Evolutionary conservation across 2,888 invertebrate species (phyloP).

Genomic region (Eupsilia transversa): DNA sequence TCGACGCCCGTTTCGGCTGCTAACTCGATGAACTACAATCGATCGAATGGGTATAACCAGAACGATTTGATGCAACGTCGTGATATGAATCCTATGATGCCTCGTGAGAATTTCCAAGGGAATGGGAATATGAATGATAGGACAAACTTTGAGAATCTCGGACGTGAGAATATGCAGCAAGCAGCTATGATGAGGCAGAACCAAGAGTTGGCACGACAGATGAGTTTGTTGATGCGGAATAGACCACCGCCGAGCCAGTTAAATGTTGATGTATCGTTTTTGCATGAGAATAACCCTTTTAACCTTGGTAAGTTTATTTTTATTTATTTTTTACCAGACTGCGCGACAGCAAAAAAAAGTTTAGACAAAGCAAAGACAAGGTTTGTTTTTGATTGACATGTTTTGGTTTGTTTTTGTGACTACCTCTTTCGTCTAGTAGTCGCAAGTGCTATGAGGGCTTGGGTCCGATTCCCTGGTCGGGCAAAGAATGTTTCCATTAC

Average conservation of each 20-base stretch:
- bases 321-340: background rate
- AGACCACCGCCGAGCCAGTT: conserved; percentile 85
- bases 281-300: conserved; percentile 86
- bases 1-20: conserved; percentile 73
- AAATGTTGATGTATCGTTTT: conserved; percentile 86
- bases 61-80: conserved; percentile 83
- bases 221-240: conserved; percentile 85
- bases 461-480: background rate
- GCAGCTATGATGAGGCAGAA: conserved; percentile 82
- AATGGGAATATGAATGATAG: conserved; percentile 77
- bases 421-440: accelerated
- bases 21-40: conserved; percentile 78
- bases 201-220: conserved; percentile 86
- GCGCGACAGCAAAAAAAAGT: background rate
- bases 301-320: conserved; percentile 81
- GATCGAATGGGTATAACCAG: conserved; percentile 82
- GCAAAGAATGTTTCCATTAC: too few relatives aligned
- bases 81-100: conserved; percentile 80
- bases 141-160: conserved; percentile 78
- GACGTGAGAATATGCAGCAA: conserved; percentile 81
- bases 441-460: too few relatives aligned
- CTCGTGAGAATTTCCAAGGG: conserved; percentile 77
- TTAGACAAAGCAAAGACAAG: too few relatives aligned
- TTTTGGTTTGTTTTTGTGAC: background rate
- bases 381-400: background rate